Evolutionary conservation across 2,113 vertebrate species (phyloP).

Genomic region (Himantopus leucocephalus): DNA sequence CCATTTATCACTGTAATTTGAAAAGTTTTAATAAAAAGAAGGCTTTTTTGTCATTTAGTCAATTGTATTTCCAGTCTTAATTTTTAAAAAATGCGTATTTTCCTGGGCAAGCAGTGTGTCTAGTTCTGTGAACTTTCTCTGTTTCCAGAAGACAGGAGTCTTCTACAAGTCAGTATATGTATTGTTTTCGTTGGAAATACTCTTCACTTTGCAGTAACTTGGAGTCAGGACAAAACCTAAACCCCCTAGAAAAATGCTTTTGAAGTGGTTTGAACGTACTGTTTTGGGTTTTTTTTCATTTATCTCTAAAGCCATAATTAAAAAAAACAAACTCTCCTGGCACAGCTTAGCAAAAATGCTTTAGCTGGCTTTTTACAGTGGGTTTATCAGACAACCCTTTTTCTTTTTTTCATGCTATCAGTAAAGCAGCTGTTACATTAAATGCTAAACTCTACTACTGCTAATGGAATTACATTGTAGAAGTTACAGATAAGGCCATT

Average conservation of each 20-base stretch:
- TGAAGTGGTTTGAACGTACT: background rate
- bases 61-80: background rate
- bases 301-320: background rate
- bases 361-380: background rate
- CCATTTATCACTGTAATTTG: background rate
- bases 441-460: background rate
- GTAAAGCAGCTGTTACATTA: background rate
- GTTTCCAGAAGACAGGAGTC: background rate
- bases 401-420: background rate
- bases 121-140: background rate
- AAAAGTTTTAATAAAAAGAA: constrained; percentile 27
- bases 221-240: background rate
- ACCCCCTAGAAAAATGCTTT: background rate
- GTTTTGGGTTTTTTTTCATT: background rate
- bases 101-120: background rate
- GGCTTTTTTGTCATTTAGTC: background rate
- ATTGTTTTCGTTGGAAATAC: background rate
- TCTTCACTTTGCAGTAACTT: background rate
- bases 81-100: background rate
- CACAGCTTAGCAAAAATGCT: background rate
- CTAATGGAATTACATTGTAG: background rate
- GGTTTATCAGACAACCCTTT: background rate
- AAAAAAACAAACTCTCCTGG: background rate
- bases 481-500: background rate
- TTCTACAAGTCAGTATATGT: background rate